Evolutionary conservation across 2,113 vertebrate genomes (phyloP), one percentile per base, ranked within the genome.

Genomic region (Poecilia latipinna): DNA sequence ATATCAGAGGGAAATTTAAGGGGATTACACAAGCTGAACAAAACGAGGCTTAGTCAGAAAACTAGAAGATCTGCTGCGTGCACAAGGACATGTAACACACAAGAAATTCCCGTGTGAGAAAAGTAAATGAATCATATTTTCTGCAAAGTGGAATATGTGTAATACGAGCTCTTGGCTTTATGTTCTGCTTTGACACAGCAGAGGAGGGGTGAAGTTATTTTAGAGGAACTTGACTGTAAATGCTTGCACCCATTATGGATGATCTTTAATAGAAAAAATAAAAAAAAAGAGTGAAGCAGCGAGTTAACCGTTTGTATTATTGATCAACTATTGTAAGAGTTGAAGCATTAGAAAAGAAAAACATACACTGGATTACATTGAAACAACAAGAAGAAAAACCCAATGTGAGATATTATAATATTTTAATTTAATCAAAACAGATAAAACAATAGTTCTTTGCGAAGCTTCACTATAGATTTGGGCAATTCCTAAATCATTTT

Each of bases 11-110:
- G 82, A 77, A 94, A 90, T 93, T 93, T 90, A 92, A 86, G 76
- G 83, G 93, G 91, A 93, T 93, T 95, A 94, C 83, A 90, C 79
- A 82, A 82, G 90, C 90, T 94, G 92, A 93, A 86, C 77, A 82
- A 86, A 90, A 90, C 72, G 76, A 76, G 86, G 79, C 82, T 90
- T 80, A 89, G 66, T 54, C n/a, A 32, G 70, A 82, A 82, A 54
- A 77, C 73, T 64, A 77, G 13, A 78, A 77, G 75, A 68, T 61
- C 67, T 48, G 26, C 22, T 69, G 75, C n/a, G 11, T 61, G 65
- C 28, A 29, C 61, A n/a, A 79, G 63, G 31, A 22, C 65, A 57
- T 48, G 19, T 24, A 61, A 62, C 63, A 65, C 63, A 51, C 31
- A 10, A 12, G 68, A 57, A 57, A 57, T 57, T n/a, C 22, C 51